Base-by-base conservation (phyloP, 2,113 vertebrate genomes). In the Colinus virginianus region DNA sequence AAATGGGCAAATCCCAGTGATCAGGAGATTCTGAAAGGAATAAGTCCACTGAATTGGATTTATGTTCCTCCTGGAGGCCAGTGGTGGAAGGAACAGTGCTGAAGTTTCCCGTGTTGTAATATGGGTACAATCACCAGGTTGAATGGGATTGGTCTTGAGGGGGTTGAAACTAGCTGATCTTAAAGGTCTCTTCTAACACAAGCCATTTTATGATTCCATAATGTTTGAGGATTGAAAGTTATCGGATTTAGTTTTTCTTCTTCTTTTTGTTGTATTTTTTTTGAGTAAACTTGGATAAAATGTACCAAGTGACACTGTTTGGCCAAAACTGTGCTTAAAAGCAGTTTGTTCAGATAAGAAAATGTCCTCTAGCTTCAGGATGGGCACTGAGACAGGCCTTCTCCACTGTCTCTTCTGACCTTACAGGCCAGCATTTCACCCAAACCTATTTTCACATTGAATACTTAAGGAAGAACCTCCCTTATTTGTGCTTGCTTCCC, bases 231-330 rank as follows among this genome's bases (percentile, higher is more conserved):
- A 8, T 87, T 34, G 43, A 19, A 56, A 13, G 34, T 25, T 34
- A 51, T 42, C n/a, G 42, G 25, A 8, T 84, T 84, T 67, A 45
- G 13, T 30, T 58, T n/a, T 58, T 17, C 9, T 26, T 38, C 6
- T 3, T 40, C 3, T 83, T 90, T 38, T 61, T 14, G 17, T n/a
- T n/a, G 21, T 17, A 4, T 26, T 38, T 6, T 83, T 90, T 42
- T 58, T 13, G 3, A 2, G 2, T 49, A 79, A 71, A 68, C 13
- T 3, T 36, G 3, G 1, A 4, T 75, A 56, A 3, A 48, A 1
- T 63, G 62, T 63, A 43, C 4, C 32, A 20, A 48, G 28, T 15
- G 38, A n/a, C 71, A 75, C 23, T 70, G 9, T 1, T 32, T 81
- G 19, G 18, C 19, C 19, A 34, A 36, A 87, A 36, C 14, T 30